Evolutionary conservation across 1,140 invertebrate genomes (phyloP).

Genomic region (Drosophila burlai): DNA sequence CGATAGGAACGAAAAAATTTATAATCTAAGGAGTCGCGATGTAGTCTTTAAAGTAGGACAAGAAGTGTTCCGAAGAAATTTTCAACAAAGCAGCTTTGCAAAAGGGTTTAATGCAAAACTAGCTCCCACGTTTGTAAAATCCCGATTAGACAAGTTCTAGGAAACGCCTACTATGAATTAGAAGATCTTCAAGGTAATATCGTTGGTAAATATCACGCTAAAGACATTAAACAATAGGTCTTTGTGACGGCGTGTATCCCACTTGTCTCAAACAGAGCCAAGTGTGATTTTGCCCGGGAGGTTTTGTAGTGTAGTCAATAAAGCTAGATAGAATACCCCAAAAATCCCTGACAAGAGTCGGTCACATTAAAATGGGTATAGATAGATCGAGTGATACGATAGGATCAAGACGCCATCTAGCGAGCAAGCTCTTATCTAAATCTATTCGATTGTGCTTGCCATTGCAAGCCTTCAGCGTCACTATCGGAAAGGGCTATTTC

Average conservation of each 20-base stretch:
- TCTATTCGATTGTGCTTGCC: no score
- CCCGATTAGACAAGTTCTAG: not conserved
- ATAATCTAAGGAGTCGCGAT: slow-evolving; percentile 11
- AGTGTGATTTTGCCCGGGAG: not conserved
- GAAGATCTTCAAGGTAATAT: slow-evolving; percentile 14
- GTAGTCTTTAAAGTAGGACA: slow-evolving; percentile 2
- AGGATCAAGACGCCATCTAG: no score
- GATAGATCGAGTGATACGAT: no score
- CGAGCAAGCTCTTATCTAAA: no score
- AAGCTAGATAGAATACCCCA: no score
- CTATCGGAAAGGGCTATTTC: no score
- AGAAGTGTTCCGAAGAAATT: slow-evolving; percentile 1
- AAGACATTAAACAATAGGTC: slow-evolving; percentile 15
- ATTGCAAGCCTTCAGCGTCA: no score
- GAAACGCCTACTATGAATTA: not conserved
- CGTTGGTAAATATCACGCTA: slow-evolving; percentile 9
- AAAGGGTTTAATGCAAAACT: slow-evolving; percentile 4
- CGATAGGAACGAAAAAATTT: not conserved
- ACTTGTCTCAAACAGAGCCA: not conserved
- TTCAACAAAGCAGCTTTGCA: slow-evolving; percentile 15
- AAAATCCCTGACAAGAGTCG: no score
- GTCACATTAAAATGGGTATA: no score
- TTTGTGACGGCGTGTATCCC: slow-evolving; percentile 7
- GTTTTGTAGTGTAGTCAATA: no score
- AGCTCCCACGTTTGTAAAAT: slow-evolving; percentile 1